These are phyloP conservation scores for Rana temporaria DNA, from an alignment of 2,113 vertebrate species.

Conservation along the genomic window DNA sequence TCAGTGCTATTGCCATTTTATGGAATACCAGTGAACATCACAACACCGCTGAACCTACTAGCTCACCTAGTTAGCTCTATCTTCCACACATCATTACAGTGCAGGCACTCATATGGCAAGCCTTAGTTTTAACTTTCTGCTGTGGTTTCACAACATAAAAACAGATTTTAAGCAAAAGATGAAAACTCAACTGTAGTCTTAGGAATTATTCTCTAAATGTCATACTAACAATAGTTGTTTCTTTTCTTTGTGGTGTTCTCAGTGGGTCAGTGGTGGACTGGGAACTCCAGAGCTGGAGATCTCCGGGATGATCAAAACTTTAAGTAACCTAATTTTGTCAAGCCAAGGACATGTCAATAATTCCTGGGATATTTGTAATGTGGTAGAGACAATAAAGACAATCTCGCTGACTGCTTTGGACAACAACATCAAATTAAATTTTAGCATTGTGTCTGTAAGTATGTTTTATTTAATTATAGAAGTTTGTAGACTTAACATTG, in stretches of 20 bases:
- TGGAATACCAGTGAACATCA: too few species aligned
- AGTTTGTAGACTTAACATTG: too few species aligned
- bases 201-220: neutral
- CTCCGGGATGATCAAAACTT: slow-evolving; percentile 11
- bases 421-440: slow-evolving; percentile 19
- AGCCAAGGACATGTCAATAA: neutral
- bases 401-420: slow-evolving; percentile 54
- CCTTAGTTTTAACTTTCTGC: too few species aligned
- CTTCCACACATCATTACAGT: too few species aligned
- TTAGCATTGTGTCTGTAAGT: slow-evolving; percentile 59
- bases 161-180: too few species aligned
- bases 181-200: too few species aligned
- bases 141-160: too few species aligned
- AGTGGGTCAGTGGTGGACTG: slow-evolving; percentile 65
- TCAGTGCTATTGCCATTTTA: too few species aligned
- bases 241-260: neutral
- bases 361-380: slow-evolving; percentile 48
- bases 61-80: too few species aligned
- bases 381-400: slow-evolving; percentile 48
- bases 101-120: too few species aligned
- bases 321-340: neutral
- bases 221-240: neutral
- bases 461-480: neutral
- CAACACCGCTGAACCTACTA: too few species aligned
- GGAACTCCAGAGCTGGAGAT: slow-evolving; percentile 53